Base-by-base conservation (phyloP, 1,140 invertebrate species). In the Paralvinella palmiformis region DNA sequence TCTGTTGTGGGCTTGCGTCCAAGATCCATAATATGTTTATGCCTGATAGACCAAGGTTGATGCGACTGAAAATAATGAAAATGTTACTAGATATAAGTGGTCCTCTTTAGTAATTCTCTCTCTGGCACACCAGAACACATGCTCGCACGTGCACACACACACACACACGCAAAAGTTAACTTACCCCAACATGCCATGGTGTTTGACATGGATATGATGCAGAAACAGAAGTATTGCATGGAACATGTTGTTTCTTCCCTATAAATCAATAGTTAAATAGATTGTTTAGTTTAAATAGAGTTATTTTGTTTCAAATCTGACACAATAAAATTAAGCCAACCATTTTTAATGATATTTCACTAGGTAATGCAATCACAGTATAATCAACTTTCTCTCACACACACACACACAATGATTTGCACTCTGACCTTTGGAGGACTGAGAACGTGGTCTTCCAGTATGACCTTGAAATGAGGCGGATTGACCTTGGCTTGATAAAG, bases 161-260 rank as follows among this genome's bases (percentile, higher is more conserved):
- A 32, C 7, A 4, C 33, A 65, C n/a, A 20, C 24, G 24, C 17
- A 3, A 44, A 3, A 57, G 29, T 1, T 56, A 65, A 22, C 70
- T 74, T 72, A 82, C 81, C 81, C 89, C 27, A 92, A 77, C 83
- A 89, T 88, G 35, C 89, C 88, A 72, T 89, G 85, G 72, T 90
- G 86, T 71, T 87, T 85, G 5, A 83, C 84, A 64, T 88, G 89
- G 33, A 91, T 85, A 64, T 87, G 85, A 73, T 91, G 86, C 0
- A 92, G 76, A 77, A 92, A 92, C 53, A 91, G 82, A 35, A 92
- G 76, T 5, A 92, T 81, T 4, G 88, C 87, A 70, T 91, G 88
- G 70, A 92, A 90, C 59, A 92, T 79, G 78, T 92, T 92, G 77
- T 91, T 91, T 56, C 89, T 83, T 50, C 91, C 90, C 85, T 90